A percentile compares a stretch with the other conserved stretches of the same genome.
Evolutionary conservation across 2,888 invertebrate genomes (phyloP).

Genomic region (Syrphus vitripennis): DNA sequence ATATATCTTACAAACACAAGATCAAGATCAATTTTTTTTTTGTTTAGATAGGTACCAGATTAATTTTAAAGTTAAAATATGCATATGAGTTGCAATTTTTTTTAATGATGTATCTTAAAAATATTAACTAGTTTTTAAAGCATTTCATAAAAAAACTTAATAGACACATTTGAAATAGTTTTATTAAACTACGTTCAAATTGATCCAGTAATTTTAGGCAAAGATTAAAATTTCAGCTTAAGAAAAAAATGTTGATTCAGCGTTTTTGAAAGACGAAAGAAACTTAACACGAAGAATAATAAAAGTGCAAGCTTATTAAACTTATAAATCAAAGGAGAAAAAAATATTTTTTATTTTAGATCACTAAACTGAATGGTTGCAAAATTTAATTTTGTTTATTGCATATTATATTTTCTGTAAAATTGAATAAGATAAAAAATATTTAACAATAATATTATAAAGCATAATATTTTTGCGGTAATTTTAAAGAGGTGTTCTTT

Average conservation of each 20-base stretch:
- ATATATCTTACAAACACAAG: too few species aligned
- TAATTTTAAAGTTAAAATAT: neutral
- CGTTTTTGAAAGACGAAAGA: neutral
- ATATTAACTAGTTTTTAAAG: neutral
- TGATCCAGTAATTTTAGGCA: neutral
- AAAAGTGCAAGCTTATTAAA: neutral
- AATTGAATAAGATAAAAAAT: slow-evolving; percentile 36
- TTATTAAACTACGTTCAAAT: neutral
- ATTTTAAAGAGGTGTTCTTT: slow-evolving; percentile 34
- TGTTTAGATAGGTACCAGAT: too few species aligned
- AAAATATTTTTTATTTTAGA: neutral
- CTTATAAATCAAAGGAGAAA: neutral
- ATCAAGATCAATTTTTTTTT: too few species aligned
- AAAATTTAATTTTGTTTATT: slow-evolving; percentile 11
- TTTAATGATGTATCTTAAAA: neutral
- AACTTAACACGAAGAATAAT: slow-evolving; percentile 31
- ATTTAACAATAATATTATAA: slow-evolving; percentile 12
- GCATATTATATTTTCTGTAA: slow-evolving; percentile 7
- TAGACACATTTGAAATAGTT: neutral
- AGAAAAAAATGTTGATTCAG: neutral
- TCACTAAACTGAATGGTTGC: neutral
- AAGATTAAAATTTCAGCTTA: neutral
- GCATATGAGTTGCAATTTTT: neutral
- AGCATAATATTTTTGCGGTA: slow-evolving; percentile 10
- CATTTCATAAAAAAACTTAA: neutral